phyloP scores from a whole-genome alignment of 2,888 invertebrate genomes.

The Alloscopus bannaensis region DNA sequence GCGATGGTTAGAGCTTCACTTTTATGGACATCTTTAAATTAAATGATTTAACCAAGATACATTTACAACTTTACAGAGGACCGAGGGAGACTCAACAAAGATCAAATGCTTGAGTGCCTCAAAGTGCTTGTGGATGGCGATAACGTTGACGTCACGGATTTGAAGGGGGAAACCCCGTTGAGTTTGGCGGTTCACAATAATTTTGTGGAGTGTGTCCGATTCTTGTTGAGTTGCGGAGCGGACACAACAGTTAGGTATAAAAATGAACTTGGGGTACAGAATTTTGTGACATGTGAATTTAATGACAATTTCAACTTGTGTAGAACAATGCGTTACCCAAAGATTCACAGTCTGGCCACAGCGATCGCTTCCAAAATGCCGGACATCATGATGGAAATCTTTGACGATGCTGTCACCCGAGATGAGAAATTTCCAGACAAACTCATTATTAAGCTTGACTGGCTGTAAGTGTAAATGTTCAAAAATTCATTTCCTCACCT shows the following conservation, averaged over 20 bases:
- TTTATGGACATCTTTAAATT: not conserved
- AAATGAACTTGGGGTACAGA: not conserved
- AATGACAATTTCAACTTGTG: not conserved
- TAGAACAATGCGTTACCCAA: not conserved
- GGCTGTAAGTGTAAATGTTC: no score
- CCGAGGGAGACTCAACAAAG: conserved; percentile 41
- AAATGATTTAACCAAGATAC: not conserved
- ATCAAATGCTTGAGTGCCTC: conserved; percentile 44
- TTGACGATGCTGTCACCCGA: conserved; percentile 56
- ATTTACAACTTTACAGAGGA: conserved; percentile 24
- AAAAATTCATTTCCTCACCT: no score
- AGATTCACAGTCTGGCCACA: conserved; percentile 35
- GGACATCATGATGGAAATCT: conserved; percentile 43
- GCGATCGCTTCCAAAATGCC: conserved; percentile 55
- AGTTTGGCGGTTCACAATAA: conserved; percentile 43
- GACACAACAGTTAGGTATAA: conserved; percentile 39
- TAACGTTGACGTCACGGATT: conserved; percentile 3
- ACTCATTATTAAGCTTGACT: no score
- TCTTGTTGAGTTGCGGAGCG: conserved; percentile 45
- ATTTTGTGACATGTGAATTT: not conserved
- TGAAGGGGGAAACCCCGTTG: conserved; percentile 46
- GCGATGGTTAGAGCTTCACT: conserved; percentile 42
- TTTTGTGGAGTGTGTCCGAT: conserved; percentile 41
- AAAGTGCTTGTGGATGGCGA: conserved; percentile 25
- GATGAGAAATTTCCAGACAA: no score